phyloP scores from a whole-genome alignment of 2,888 invertebrate species.

The Oeneis ivallda region DNA sequence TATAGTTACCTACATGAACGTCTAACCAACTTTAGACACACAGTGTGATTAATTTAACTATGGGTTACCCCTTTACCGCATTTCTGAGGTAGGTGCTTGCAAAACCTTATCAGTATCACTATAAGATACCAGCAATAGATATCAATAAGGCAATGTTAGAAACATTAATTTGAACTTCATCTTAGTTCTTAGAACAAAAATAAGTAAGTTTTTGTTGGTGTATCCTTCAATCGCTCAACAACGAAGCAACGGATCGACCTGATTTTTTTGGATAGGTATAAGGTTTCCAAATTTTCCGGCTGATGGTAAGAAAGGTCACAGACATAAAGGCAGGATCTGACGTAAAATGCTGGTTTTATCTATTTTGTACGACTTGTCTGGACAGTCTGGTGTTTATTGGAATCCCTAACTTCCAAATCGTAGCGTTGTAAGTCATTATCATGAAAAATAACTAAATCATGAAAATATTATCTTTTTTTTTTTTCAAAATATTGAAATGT shows the following conservation, averaged over 20 bases:
- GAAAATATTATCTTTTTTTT: background rate
- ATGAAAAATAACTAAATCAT: no score
- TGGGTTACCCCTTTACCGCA: conserved; percentile 1
- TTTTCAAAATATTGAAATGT: background rate
- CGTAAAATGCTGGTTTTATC: background rate
- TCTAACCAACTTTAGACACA: conserved; percentile 15
- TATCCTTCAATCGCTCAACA: no score
- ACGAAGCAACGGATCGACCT: no score
- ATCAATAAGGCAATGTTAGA: no score
- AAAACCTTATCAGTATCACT: no score
- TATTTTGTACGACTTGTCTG: background rate
- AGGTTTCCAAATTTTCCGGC: background rate
- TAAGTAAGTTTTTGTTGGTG: no score
- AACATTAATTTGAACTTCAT: no score
- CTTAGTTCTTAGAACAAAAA: no score
- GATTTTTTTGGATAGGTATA: no score
- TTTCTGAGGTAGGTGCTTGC: background rate
- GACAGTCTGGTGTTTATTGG: background rate
- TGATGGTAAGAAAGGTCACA: conserved; percentile 1
- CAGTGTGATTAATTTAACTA: conserved; percentile 18
- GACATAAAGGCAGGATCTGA: background rate
- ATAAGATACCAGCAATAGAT: no score
- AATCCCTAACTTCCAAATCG: no score
- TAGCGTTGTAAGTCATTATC: no score
- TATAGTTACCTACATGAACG: conserved; percentile 16